These are phyloP conservation scores for Tachysurus fulvidraco DNA, from an alignment of 2,113 vertebrate species.

Conservation along the genomic window DNA sequence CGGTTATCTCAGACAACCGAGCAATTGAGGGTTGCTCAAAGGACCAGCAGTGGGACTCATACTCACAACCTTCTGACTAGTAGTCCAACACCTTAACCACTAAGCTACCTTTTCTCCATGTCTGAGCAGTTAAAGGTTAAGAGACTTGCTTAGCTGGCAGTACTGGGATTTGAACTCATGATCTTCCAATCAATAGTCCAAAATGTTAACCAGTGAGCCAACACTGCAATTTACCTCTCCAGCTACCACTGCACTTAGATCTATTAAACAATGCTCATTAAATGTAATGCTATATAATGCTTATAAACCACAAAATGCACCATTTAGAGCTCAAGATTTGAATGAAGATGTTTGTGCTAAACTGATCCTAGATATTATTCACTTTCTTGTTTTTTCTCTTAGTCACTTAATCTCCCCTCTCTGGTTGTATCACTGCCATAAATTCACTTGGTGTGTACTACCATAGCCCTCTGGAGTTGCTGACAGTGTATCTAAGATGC, in stretches of 20 bases:
- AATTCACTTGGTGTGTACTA: constrained; percentile 17
- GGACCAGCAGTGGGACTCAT: too few relatives aligned
- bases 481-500: constrained; percentile 7
- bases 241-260: background rate
- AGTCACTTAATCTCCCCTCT: background rate
- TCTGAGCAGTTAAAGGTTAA: too few relatives aligned
- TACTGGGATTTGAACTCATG: too few relatives aligned
- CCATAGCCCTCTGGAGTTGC: constrained; percentile 1
- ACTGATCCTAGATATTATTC: background rate
- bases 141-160: too few relatives aligned
- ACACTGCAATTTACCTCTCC: background rate
- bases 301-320: background rate
- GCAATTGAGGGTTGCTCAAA: too few relatives aligned
- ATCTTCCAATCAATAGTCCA: too few relatives aligned
- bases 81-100: too few relatives aligned
- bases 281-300: background rate
- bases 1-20: too few relatives aligned
- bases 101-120: too few relatives aligned
- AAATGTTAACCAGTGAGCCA: background rate
- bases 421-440: background rate
- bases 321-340: background rate
- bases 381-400: background rate
- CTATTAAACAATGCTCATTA: background rate
- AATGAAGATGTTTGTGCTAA: background rate
- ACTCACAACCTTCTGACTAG: too few relatives aligned